These are phyloP conservation scores for Arvicanthis niloticus DNA, from an alignment of 2,113 vertebrate species.

Conservation along the genomic window DNA sequence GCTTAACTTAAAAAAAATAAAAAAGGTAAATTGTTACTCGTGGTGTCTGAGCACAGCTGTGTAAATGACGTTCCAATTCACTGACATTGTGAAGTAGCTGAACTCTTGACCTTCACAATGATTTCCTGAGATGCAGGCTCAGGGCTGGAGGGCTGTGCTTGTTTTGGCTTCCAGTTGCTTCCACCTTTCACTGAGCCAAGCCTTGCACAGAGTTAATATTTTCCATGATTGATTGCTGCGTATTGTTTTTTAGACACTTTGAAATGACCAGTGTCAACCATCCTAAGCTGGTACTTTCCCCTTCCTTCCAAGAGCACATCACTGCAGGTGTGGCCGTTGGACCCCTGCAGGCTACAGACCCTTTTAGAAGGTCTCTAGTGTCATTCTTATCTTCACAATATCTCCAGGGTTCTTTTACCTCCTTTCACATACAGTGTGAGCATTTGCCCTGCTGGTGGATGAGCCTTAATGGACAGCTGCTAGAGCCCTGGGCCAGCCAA, in stretches of 20 bases:
- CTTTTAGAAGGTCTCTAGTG: background rate
- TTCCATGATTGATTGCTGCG: background rate
- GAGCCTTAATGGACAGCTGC: too few species aligned
- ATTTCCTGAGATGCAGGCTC: background rate
- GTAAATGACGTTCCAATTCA: background rate
- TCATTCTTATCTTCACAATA: background rate
- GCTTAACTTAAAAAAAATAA: background rate
- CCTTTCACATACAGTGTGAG: background rate
- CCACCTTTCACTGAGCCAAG: background rate
- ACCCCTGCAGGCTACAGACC: background rate
- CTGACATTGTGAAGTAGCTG: background rate
- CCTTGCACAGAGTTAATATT: background rate
- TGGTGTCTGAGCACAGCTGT: background rate
- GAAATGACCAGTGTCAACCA: background rate
- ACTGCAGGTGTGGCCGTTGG: background rate
- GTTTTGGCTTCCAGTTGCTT: background rate
- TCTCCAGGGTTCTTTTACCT: background rate
- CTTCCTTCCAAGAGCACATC: background rate
- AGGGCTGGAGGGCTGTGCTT: background rate
- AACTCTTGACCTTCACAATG: slow-evolving; percentile 25
- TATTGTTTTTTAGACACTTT: background rate
- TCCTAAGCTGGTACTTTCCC: background rate
- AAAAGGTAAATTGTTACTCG: background rate
- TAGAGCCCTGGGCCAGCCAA: too few species aligned
- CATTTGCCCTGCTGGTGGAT: background rate